phyloP scores from a whole-genome alignment of 2,888 invertebrate genomes.

The Oasisia sp. region DNA sequence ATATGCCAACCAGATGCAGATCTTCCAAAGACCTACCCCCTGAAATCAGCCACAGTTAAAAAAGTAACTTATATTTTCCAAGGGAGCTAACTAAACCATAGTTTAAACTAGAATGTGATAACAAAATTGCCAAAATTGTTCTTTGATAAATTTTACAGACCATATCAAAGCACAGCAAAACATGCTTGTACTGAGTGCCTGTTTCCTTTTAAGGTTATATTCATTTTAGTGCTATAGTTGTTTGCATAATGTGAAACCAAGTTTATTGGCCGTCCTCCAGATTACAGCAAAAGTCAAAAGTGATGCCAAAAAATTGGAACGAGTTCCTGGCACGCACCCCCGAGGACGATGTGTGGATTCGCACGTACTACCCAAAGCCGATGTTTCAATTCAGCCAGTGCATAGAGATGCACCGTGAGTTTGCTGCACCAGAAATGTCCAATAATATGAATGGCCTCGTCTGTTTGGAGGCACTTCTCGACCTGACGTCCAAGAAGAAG shows the following conservation, averaged over 20 bases:
- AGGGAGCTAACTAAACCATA: background rate
- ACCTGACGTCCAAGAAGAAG: constrained; percentile 58
- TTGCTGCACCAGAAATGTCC: constrained; percentile 56
- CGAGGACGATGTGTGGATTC: constrained; percentile 56
- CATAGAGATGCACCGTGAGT: constrained; percentile 53
- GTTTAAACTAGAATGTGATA: background rate
- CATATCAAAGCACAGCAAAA: background rate
- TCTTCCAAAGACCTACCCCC: background rate
- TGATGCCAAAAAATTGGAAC: constrained; percentile 27
- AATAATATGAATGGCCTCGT: constrained; percentile 52
- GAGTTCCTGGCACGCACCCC: constrained; percentile 41
- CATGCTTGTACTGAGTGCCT: background rate
- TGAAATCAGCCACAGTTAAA: background rate
- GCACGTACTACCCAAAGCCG: constrained; percentile 47
- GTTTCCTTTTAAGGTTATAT: background rate
- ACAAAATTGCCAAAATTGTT: background rate
- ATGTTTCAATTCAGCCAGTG: constrained; percentile 47
- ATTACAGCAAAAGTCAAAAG: background rate
- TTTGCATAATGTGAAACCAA: background rate
- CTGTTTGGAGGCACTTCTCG: constrained; percentile 50
- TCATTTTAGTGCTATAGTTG: background rate
- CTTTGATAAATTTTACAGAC: background rate
- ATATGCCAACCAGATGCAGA: background rate
- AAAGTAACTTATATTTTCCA: background rate
- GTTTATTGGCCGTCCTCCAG: background rate